Base-by-base conservation (phyloP, 2,113 vertebrate genomes). In the Ovis canadensis region DNA sequence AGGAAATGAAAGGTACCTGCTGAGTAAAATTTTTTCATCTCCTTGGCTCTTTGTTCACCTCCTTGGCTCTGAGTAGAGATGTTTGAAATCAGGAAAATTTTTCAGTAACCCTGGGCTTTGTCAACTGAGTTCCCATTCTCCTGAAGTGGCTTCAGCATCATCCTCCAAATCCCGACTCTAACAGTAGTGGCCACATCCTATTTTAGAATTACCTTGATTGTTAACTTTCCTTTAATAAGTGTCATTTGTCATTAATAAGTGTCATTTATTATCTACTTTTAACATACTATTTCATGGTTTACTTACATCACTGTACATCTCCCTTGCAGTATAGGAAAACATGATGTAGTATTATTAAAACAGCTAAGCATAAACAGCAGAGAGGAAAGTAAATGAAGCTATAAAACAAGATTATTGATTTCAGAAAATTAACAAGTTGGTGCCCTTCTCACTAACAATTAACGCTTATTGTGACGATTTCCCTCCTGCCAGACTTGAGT, bases 361-460 rank as follows among this genome's bases (percentile, higher is more conserved):
- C 19, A 96, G 71, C n/a, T 93, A 89, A 96, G 54, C 25, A 81
- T 93, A 93, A 96, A 85, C 23, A 95, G 19, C 36, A 81, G 88
- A 95, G 45, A 88, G 9, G 40, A 90, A 84, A 95, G 62, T 55
- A 84, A 87, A 95, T 84, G 50, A 96, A 50, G 43, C n/a, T 96
- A 80, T 60, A 89, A 57, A 93, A 98, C 36, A 95, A 85, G 84
- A 93, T 93, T 92, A 74, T 57, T 84, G 54, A 85, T 96, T 94
- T 90, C 55, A 95, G 77, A 97, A 96, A 97, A 85, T 92, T 86
- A 82, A 81, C 48, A 91, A 67, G 40, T 86, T 77, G n/a, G 29
- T 93, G 54, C 25, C 54, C 55, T 96, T 90, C 45, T 95, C 83
- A 86, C 48, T 94, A 97, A 94, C 67, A 88, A 29, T 74, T 74